Evolutionary conservation across 2,113 vertebrate genomes (phyloP).

Genomic region (Chloropsis cyanopogon): DNA sequence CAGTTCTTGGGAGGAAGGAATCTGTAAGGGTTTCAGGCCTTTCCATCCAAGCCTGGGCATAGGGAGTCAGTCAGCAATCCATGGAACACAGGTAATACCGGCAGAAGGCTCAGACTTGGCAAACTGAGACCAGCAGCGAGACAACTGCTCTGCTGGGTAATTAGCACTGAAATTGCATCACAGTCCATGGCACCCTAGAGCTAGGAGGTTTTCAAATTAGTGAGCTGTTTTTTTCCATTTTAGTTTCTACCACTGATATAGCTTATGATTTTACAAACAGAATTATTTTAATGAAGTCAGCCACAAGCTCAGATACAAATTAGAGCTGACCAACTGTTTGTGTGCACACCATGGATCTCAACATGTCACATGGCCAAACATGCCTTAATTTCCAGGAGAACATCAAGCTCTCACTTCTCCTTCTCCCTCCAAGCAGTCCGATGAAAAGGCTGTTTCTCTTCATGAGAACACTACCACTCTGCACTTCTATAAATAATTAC

Average conservation of each 20-base stretch:
- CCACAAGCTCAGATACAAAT: background rate
- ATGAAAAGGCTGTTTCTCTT: slow-evolving; percentile 22
- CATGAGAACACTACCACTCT: background rate
- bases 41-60: background rate
- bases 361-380: background rate
- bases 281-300: background rate
- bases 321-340: background rate
- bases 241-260: background rate
- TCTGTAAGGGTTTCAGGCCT: background rate
- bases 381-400: background rate
- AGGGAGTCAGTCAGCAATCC: background rate
- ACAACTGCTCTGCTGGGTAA: background rate
- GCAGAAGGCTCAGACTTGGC: background rate
- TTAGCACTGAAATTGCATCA: background rate
- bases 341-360: background rate
- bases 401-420: background rate
- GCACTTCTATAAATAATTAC: slow-evolving; percentile 39
- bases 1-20: background rate
- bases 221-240: background rate
- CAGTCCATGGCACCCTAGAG: background rate
- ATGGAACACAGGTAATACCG: background rate
- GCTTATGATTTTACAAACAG: background rate
- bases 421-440: background rate
- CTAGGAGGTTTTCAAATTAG: background rate
- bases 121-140: background rate